phyloP scores from a whole-genome alignment of 2,113 vertebrate species.

The Penelope pileata region DNA sequence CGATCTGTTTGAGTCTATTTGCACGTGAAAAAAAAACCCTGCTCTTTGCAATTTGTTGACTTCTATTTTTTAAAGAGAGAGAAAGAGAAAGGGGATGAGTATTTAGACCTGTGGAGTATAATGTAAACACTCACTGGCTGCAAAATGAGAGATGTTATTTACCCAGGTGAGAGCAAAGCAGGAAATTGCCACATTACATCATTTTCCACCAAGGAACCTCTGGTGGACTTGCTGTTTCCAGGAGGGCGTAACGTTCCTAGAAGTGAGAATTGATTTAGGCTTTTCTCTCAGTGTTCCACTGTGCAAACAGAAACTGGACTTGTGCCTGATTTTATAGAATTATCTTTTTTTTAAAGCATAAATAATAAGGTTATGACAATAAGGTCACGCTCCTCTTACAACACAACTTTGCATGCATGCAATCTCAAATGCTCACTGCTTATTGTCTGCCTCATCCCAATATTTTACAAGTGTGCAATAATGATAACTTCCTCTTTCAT shows the following conservation, averaged over 20 bases:
- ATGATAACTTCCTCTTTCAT: slow-evolving; percentile 19
- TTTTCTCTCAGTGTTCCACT: slow-evolving; percentile 12
- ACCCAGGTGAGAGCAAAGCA: slow-evolving; percentile 29
- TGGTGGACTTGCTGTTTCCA: slow-evolving; percentile 28
- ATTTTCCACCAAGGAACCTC: slow-evolving; percentile 31
- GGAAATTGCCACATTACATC: slow-evolving; percentile 25
- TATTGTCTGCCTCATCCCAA: neutral
- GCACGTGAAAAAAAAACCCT: neutral
- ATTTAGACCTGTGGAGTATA: neutral
- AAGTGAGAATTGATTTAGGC: slow-evolving; percentile 52
- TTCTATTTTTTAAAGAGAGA: neutral
- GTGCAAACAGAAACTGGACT: slow-evolving; percentile 1
- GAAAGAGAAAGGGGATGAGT: neutral
- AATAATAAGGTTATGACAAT: neutral
- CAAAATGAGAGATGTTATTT: slow-evolving; percentile 10
- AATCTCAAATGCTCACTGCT: neutral
- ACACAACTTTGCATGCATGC: neutral
- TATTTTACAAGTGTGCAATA: slow-evolving; percentile 29
- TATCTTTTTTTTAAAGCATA: neutral
- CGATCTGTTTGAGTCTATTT: neutral
- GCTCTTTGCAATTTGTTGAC: neutral
- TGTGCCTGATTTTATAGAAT: neutral
- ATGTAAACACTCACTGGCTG: neutral
- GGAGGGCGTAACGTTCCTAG: neutral
- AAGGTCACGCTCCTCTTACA: neutral